Conservation (phyloP, 2,888 invertebrate genomes). For the Drosophila monieri region DNA sequence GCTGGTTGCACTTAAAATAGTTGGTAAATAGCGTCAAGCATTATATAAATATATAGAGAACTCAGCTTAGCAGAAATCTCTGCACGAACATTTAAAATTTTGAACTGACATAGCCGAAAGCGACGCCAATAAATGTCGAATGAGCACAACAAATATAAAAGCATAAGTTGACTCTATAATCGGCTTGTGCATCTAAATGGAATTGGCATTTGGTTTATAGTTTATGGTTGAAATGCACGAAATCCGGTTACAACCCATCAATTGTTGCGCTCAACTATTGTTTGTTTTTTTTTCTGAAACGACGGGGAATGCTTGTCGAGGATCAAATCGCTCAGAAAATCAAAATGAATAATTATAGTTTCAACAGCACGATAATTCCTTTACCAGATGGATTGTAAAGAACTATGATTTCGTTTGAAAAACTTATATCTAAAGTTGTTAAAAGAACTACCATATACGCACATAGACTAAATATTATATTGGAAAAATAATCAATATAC, state of each 20-base stretch:
- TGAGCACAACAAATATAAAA: not conserved
- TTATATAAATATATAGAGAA: slow-evolving; percentile 62
- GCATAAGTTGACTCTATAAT: slow-evolving; percentile 32
- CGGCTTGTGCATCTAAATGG: slow-evolving; percentile 36
- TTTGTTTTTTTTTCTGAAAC: slow-evolving; percentile 13
- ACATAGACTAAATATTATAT: too few species aligned
- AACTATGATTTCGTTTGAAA: too few species aligned
- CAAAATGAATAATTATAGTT: not conserved
- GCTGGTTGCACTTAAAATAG: slow-evolving; percentile 61
- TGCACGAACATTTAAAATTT: slow-evolving; percentile 6
- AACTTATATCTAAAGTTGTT: too few species aligned
- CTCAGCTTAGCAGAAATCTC: not conserved
- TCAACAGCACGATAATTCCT: not conserved
- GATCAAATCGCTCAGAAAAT: slow-evolving; percentile 21
- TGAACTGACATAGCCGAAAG: slow-evolving; percentile 32
- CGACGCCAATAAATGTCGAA: slow-evolving; percentile 14
- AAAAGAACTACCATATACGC: too few species aligned
- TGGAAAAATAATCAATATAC: too few species aligned
- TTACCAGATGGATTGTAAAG: too few species aligned
- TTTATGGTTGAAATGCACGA: slow-evolving; percentile 35
- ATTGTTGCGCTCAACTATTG: slow-evolving; percentile 25
- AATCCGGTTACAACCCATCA: slow-evolving; percentile 16
- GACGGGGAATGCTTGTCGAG: slow-evolving; percentile 4
- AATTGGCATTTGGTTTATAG: slow-evolving; percentile 30
- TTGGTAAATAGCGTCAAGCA: slow-evolving; percentile 58